Evolutionary conservation across 2,888 invertebrate species (phyloP).

Genomic region (Torymus tubicola): DNA sequence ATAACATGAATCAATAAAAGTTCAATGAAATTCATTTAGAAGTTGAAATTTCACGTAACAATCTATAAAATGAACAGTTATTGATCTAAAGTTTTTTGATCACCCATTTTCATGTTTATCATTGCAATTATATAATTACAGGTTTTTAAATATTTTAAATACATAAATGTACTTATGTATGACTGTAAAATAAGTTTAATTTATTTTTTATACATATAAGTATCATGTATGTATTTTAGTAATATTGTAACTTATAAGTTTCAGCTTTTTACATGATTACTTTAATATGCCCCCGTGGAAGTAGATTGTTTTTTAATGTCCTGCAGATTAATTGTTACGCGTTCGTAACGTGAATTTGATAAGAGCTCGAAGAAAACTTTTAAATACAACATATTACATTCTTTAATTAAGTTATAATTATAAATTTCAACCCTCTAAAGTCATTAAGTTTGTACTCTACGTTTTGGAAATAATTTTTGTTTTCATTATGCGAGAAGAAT

Average conservation of each 20-base stretch:
- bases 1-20: slow-evolving; percentile 6
- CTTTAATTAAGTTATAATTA: too few relatives aligned
- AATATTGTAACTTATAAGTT: slow-evolving; percentile 61
- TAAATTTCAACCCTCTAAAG: too few relatives aligned
- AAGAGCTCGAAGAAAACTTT: slow-evolving; percentile 38
- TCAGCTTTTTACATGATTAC: slow-evolving; percentile 67
- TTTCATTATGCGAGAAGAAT: too few relatives aligned
- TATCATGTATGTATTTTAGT: slow-evolving; percentile 15
- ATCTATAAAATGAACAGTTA: background rate
- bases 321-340: slow-evolving; percentile 52
- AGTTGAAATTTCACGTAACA: slow-evolving; percentile 23
- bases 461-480: too few relatives aligned
- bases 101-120: slow-evolving; percentile 15
- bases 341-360: slow-evolving; percentile 45
- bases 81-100: slow-evolving; percentile 12
- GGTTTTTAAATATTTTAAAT: slow-evolving; percentile 33
- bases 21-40: slow-evolving; percentile 1
- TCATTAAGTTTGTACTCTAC: too few relatives aligned
- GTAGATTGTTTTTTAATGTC: slow-evolving; percentile 63
- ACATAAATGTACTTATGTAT: slow-evolving; percentile 34
- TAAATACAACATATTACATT: too few relatives aligned
- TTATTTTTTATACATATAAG: slow-evolving; percentile 8
- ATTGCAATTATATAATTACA: slow-evolving; percentile 17
- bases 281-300: slow-evolving; percentile 70
- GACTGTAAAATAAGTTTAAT: slow-evolving; percentile 26